Conservation (phyloP, 2,797 vertebrate genomes). For the Glyptemys insculpta region DNA sequence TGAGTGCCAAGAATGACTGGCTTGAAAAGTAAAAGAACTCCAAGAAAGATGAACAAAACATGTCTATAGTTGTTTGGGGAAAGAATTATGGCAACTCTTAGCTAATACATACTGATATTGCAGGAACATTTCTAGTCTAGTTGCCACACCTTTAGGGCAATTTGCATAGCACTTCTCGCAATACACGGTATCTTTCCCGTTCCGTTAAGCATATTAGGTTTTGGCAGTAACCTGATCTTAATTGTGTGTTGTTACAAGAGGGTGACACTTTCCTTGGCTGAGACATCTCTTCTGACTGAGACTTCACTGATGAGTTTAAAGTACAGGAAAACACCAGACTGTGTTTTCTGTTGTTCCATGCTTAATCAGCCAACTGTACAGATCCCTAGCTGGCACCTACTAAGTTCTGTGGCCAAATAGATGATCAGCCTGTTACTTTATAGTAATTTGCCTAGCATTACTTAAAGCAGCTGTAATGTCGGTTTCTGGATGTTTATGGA, state of each 20-base stretch:
- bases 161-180: background rate
- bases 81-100: background rate
- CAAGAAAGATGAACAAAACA: background rate
- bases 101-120: background rate
- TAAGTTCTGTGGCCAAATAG: background rate
- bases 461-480: background rate
- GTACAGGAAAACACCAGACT: conserved; percentile 44
- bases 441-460: background rate
- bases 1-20: conserved; percentile 39
- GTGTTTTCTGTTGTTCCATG: conserved; percentile 52
- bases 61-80: background rate
- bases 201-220: conserved; percentile 31
- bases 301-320: conserved; percentile 39
- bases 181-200: conserved; percentile 42
- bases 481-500: background rate
- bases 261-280: conserved; percentile 49
- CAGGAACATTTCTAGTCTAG: background rate
- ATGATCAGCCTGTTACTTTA: conserved; percentile 14
- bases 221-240: conserved; percentile 38
- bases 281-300: conserved; percentile 47
- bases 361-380: background rate
- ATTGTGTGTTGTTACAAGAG: conserved; percentile 48
- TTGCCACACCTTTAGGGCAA: background rate
- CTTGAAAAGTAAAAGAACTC: background rate
- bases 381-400: conserved; percentile 55